phyloP scores from a whole-genome alignment of 92 coral and sea anemone genomes.

The Palythoa grandiflora region DNA sequence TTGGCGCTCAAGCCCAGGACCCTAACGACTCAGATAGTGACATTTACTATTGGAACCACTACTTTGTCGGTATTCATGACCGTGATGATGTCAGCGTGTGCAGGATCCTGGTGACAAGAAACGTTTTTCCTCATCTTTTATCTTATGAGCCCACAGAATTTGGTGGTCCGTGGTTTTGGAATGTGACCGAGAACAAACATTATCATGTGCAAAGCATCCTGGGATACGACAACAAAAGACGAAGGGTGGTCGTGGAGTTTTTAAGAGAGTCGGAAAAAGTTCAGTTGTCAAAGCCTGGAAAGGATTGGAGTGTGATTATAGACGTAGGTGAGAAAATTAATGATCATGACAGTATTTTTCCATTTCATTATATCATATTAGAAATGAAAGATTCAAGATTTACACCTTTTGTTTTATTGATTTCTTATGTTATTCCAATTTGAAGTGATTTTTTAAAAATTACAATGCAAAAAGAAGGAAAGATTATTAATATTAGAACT shows the following conservation, averaged over 20 bases:
- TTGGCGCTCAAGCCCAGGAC: constrained; percentile 19
- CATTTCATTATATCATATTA: too few relatives aligned
- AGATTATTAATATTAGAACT: too few relatives aligned
- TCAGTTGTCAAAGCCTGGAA: constrained; percentile 15
- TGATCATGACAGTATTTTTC: too few relatives aligned
- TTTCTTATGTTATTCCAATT: too few relatives aligned
- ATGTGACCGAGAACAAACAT: constrained; percentile 32
- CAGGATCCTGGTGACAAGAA: constrained; percentile 37
- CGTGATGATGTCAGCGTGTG: constrained; percentile 16
- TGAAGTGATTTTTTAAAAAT: not conserved
- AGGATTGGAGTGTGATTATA: constrained; percentile 41
- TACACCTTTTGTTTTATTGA: too few relatives aligned
- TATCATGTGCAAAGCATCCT: constrained; percentile 30
- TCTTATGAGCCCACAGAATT: constrained; percentile 47
- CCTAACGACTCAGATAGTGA: constrained; percentile 34
- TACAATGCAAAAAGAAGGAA: not conserved
- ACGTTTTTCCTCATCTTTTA: constrained; percentile 19
- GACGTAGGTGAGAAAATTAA: constrained; percentile 33
- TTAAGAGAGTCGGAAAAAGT: constrained; percentile 28
- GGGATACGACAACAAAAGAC: constrained; percentile 27
- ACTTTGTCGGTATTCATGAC: constrained; percentile 35
- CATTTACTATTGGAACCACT: constrained; percentile 38
- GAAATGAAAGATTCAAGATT: too few relatives aligned
- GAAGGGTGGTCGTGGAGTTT: constrained; percentile 14
- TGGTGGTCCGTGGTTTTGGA: constrained; percentile 53